Base-by-base conservation (phyloP, 1,140 invertebrate genomes). In the Drosophila bifasciata region DNA sequence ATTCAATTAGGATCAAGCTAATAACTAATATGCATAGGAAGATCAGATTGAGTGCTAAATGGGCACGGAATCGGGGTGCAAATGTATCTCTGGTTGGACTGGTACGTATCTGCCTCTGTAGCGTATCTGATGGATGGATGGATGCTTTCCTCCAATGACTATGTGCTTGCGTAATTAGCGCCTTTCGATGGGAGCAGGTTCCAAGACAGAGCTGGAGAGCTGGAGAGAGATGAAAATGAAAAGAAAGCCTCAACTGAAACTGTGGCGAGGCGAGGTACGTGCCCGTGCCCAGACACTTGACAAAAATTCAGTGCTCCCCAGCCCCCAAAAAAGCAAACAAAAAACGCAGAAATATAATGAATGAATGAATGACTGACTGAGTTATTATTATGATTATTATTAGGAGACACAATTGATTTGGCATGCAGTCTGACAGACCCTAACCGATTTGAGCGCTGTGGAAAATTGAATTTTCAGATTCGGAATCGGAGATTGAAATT, bases 81-180 rank as follows among this genome's bases (percentile, higher is more conserved):
- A 52, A 57, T 52, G 56, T 64, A 57, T 61, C 28, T 66, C 19
- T 50, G 43, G 62, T 0, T 28, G 23, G 21, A 23, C 6, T 25
- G 23, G 6, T 1, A 8, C 3, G 28, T 62, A 71, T 71, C 68
- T 57, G 51, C 11, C 45, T 49, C n/a, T n/a, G n/a, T n/a, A n/a
- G n/a, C n/a, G 70, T 55, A 60, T 45, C 44, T 46, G 21, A 61
- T 60, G 25, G 59, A 36, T 32, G 70, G 21, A 61, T 60, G 25
- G 59, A 36, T 32, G 70, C 62, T 79, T 79, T 79, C 44, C 46
- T 25, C 50, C 23, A 49, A 55, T 39, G 67, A 44, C 49, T 67
- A 74, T 83, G 48, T 83, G 74, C 83, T 83, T 76, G 78, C 78
- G 75, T 88, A 86, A 86, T 88, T 86, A 86, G 62, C 81, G 81